Conservation (phyloP, 2,888 invertebrate genomes). For the Neelides folsomi region DNA sequence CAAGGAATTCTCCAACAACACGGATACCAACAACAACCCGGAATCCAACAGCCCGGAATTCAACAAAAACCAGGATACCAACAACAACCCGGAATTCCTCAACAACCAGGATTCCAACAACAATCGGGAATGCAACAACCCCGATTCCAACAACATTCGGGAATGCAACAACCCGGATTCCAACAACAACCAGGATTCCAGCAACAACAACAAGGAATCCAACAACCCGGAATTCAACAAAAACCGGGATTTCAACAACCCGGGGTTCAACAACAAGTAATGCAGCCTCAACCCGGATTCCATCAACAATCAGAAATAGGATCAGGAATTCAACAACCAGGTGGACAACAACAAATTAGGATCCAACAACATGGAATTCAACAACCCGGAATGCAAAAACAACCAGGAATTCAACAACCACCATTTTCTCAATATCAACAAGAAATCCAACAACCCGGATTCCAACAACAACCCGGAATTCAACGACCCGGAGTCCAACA, state of each 20-base stretch:
- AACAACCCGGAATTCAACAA: not conserved
- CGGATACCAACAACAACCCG: not conserved
- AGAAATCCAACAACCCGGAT: not conserved
- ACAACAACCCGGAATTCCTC: not conserved
- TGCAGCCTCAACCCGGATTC: not conserved
- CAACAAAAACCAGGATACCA: not conserved
- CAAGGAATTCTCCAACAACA: not conserved
- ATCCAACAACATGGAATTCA: not conserved
- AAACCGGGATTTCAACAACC: not conserved
- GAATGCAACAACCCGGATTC: not conserved
- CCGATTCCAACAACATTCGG: not conserved
- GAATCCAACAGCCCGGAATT: not conserved
- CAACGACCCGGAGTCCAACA: not conserved
- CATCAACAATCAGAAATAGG: not conserved
- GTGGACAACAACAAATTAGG: not conserved
- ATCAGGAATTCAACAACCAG: not conserved
- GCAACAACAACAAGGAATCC: not conserved
- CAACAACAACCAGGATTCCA: not conserved
- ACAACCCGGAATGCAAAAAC: not conserved
- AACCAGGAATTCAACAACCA: not conserved
- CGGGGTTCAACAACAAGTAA: slow-evolving; percentile 1
- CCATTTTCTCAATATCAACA: not conserved
- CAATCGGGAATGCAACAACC: not conserved
- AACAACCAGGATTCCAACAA: not conserved
- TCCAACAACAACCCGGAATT: not conserved